Conservation (phyloP, 2,113 vertebrate species). For the Prionailurus viverrinus region DNA sequence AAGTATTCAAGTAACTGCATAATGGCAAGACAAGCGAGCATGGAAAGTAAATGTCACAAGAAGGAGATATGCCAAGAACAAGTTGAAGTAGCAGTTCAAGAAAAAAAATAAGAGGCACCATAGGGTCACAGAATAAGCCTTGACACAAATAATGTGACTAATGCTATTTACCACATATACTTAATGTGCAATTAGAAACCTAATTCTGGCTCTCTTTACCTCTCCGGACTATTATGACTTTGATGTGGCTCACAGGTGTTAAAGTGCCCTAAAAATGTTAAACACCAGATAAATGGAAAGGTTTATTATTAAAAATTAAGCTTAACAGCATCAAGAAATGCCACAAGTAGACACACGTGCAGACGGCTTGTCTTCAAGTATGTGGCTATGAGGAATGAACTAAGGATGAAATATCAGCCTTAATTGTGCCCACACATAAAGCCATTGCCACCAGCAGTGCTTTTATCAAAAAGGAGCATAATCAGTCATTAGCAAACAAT, state of each 20-base stretch:
- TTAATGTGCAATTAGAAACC: slow-evolving; percentile 30
- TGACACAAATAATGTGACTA: not conserved
- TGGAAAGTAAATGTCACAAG: not conserved
- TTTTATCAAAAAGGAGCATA: not conserved
- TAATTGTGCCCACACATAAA: not conserved
- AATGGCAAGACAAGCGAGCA: not conserved
- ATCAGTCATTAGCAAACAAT: slow-evolving; percentile 60
- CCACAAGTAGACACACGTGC: not conserved
- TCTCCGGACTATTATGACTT: not conserved
- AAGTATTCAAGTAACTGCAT: not conserved
- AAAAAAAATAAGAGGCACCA: fast-evolving
- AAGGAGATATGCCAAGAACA: not conserved
- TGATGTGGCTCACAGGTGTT: slow-evolving; percentile 38
- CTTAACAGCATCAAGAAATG: not conserved
- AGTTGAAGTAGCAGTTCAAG: not conserved
- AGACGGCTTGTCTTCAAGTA: not conserved
- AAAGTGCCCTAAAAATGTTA: slow-evolving; percentile 57
- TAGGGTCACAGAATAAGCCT: not conserved
- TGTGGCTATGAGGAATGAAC: not conserved
- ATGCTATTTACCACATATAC: not conserved
- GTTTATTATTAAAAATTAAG: slow-evolving; percentile 56
- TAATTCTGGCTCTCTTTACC: not conserved
- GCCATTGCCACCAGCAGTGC: not conserved
- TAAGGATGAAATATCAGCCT: not conserved
- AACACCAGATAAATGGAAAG: slow-evolving; percentile 35